A percentile compares a stretch with the other conserved stretches of the same genome.
These are phyloP conservation scores for Cololabis saira DNA, from an alignment of 2,113 vertebrate genomes.

Conservation along the genomic window DNA sequence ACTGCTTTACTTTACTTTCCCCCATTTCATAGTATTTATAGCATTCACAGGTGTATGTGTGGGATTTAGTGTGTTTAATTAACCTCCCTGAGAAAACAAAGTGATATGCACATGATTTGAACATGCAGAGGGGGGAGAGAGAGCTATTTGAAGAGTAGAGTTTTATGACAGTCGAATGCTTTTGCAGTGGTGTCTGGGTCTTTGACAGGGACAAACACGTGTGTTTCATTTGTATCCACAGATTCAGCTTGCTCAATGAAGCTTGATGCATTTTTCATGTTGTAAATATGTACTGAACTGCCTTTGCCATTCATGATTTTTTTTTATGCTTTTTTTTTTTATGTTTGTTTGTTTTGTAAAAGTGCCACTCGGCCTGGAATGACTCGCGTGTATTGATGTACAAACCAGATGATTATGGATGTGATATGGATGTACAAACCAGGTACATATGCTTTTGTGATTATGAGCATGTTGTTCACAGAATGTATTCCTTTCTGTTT, in stretches of 20 bases:
- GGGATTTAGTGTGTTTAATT: conserved; percentile 50
- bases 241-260: conserved; percentile 39
- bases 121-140: conserved; percentile 19
- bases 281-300: conserved; percentile 76
- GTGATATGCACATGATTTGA: conserved; percentile 53
- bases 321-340: background rate
- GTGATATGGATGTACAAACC: conserved; percentile 74
- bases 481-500: conserved; percentile 66
- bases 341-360: conserved; percentile 45
- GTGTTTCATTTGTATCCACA: conserved; percentile 21
- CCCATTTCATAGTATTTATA: conserved; percentile 49
- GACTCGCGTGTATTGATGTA: conserved; percentile 67
- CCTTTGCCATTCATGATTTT: conserved; percentile 63
- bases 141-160: conserved; percentile 22
- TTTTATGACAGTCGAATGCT: conserved; percentile 4
- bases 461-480: conserved; percentile 66
- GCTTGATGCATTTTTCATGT: conserved; percentile 49
- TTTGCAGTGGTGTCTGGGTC: conserved; percentile 8
- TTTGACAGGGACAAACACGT: conserved; percentile 4
- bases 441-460: conserved; percentile 74
- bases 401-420: conserved; percentile 66
- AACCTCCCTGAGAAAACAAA: conserved; percentile 61
- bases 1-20: conserved; percentile 49
- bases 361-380: conserved; percentile 54
- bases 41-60: conserved; percentile 64